Percentiles rank a stretch among this genome's conserved stretches.
These are phyloP conservation scores for Bufotes viridis DNA, from an alignment of 2,797 vertebrate species.

Conservation along the genomic window DNA sequence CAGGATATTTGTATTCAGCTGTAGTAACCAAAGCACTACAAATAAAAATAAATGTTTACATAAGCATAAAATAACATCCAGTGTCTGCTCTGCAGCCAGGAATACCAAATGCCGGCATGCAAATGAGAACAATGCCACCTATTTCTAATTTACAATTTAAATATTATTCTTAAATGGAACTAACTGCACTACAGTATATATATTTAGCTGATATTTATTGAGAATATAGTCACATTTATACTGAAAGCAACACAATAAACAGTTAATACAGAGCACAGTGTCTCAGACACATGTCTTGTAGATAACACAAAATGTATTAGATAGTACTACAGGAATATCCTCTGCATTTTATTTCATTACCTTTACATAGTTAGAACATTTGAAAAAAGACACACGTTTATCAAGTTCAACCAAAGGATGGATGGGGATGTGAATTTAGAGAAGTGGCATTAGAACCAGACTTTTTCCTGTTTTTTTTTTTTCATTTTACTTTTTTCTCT, in stretches of 20 bases:
- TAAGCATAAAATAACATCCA: slow-evolving; percentile 8
- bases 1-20: not conserved
- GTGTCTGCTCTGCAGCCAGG: not conserved
- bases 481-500: too few species aligned
- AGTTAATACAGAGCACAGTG: not conserved
- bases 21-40: slow-evolving; percentile 1
- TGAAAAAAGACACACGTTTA: too few species aligned
- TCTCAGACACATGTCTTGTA: not conserved
- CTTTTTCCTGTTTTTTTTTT: too few species aligned
- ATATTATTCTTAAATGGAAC: not conserved
- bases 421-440: too few species aligned
- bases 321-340: too few species aligned
- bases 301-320: too few species aligned
- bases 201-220: not conserved
- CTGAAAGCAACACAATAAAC: not conserved
- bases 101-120: not conserved
- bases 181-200: not conserved
- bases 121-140: not conserved
- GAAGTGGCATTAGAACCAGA: too few species aligned
- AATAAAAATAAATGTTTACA: slow-evolving; percentile 24
- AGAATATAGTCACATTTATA: not conserved
- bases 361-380: too few species aligned
- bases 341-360: too few species aligned
- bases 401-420: too few species aligned
- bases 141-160: slow-evolving; percentile 2